Base-by-base conservation (phyloP, 2,888 invertebrate species). In the Bedellia somnulentella region DNA sequence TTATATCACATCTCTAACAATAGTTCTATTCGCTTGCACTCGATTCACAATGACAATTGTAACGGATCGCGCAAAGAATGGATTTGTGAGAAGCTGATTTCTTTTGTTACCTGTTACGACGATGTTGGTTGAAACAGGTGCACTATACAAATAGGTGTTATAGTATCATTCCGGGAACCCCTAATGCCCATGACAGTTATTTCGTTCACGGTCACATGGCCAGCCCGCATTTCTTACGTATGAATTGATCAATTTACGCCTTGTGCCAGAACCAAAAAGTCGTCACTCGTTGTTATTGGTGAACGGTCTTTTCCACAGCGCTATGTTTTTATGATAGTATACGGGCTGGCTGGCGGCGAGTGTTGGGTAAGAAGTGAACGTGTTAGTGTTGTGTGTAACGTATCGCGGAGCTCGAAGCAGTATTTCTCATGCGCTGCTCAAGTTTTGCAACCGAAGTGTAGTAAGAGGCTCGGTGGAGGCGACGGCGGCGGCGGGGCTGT, bases 361-460 rank as follows among this genome's bases (percentile, higher is more conserved):
- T n/a, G 42, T 49, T 71, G 67, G 50, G 70, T 52, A 71, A 73
- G 64, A 71, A 71, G 64, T 58, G 64, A 67, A 71, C 70, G 71
- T 71, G 71, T 63, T 57, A 53, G 52, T 64, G 58, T 58, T 56
- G 66, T 66, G 57, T 57, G 52, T 52, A 46, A 55, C 55, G 60
- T 68, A 68, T 68, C 67, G 56, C 49, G 45, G 49, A 52, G 50
- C 52, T 46, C 48, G 51, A 45, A 9, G 46, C 45, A 41, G 57
- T 57, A 51, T 66, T 67, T 68, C 67, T 70, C 67, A 67, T 58
- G 50, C 57, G 49, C 57, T 43, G 44, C 46, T 43, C 37, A 42
- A 44, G 53, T 68, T 64, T 68, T 56, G 68, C 64, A 67, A 68
- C 49, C 43, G 29, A 14, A 50, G 47, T 64, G 63, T 59, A 60